phyloP scores from a whole-genome alignment of 1,140 invertebrate species.

The Trypoxylus dichotomus region DNA sequence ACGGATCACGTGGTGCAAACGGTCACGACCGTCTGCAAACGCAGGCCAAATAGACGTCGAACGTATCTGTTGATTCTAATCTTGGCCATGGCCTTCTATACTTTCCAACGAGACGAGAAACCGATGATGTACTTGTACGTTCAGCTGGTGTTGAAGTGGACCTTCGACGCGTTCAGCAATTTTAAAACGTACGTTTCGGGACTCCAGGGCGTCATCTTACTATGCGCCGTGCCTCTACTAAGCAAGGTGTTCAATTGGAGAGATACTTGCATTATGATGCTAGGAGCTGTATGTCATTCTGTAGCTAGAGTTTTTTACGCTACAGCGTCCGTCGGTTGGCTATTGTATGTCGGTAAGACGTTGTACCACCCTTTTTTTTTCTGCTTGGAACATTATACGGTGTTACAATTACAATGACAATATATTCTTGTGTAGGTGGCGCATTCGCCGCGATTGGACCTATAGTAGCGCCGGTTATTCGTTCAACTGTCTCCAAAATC shows the following conservation, averaged over 20 bases:
- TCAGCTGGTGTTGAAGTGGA: conserved; percentile 68
- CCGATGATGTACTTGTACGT: conserved; percentile 70
- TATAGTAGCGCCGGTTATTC: conserved; percentile 70
- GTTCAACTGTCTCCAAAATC: conserved; percentile 75
- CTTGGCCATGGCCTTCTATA: conserved; percentile 72
- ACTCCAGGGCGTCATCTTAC: conserved; percentile 65
- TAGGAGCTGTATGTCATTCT: conserved; percentile 70
- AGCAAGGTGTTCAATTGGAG: conserved; percentile 64
- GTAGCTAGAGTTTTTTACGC: conserved; percentile 67
- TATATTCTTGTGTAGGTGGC: conserved; percentile 55
- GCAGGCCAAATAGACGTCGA: conserved; percentile 58
- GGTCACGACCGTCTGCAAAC: conserved; percentile 57
- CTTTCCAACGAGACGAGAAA: conserved; percentile 77
- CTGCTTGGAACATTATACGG: no score
- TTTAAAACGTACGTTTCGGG: conserved; percentile 71
- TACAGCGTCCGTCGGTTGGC: conserved; percentile 54
- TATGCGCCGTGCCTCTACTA: conserved; percentile 69
- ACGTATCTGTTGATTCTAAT: conserved; percentile 67
- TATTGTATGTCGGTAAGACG: conserved; percentile 59
- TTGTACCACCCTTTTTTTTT: no score
- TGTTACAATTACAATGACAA: background rate
- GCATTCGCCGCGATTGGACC: conserved; percentile 69
- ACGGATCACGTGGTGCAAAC: conserved; percentile 65
- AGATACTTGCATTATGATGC: conserved; percentile 71
- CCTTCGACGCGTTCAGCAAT: conserved; percentile 61